Base-by-base conservation (phyloP, 92 coral and sea anemone genomes). In the Phenganax stokvisi region DNA sequence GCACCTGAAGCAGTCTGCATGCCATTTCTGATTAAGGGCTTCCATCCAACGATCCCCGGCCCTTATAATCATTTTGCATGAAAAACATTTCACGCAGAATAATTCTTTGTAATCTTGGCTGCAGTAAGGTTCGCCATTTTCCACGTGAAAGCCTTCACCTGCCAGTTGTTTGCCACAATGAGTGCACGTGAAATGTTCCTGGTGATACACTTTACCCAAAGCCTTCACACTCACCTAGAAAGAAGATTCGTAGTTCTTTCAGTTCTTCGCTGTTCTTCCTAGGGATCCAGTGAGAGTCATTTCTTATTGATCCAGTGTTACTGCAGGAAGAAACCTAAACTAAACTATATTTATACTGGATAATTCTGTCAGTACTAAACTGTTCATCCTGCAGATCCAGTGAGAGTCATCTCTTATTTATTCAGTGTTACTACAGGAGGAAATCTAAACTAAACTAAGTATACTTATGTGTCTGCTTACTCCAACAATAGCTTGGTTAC, bases 31-130 rank as follows among this genome's bases (percentile, higher is more conserved):
- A 15, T 91, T 91, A 81, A 93, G 83, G 6, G 98, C 98, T 70
- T 93, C 98, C 64, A 93, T 96, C 98, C 98, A 93, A 56, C 98
- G 93, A 82, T 93, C 98, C 5, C 98, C 98, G 3, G 97, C 98
- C 12, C 97, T 92, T 70, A 93, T 93, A 51, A 96, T 88, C 69
- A 81, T 86, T 80, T 84, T 87, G 63, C 98, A 93, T 15, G 91
- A 84, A 54, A 80, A 80, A 71, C 98, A 93, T 58, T 93, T 93
- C 59, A 91, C 91, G 82, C 94, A 91, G 87, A 93, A 93, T 89
- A 93, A 74, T 55, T 80, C 87, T 76, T 90, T 89, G 85, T 91
- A 93, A 83, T 88, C 89, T 47, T 84, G 89, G 30, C 90, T 93
- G 74, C 98, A 93, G 90, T 93, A 93, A 0, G 98, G 92, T 83